These are phyloP conservation scores for Drosophila littoralis DNA, from an alignment of 1,140 invertebrate species.

Conservation along the genomic window DNA sequence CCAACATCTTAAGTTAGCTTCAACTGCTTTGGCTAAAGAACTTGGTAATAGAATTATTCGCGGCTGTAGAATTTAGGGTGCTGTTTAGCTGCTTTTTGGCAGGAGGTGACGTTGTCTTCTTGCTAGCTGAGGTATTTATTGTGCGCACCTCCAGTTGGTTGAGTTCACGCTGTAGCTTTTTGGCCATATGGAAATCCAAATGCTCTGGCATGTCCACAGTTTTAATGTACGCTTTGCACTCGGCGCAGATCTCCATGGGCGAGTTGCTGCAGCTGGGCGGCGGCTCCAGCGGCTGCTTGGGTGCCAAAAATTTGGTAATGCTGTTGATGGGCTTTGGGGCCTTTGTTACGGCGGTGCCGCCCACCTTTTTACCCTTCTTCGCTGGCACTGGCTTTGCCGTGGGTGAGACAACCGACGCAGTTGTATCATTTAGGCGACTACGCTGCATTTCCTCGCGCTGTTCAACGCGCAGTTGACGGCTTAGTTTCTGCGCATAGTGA, in stretches of 20 bases:
- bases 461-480: slow-evolving; percentile 85
- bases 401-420: not conserved
- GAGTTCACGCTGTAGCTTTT: slow-evolving; percentile 85
- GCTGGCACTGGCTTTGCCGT: slow-evolving; percentile 30
- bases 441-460: slow-evolving; percentile 66
- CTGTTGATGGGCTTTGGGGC: slow-evolving; percentile 26
- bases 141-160: slow-evolving; percentile 68
- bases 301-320: slow-evolving; percentile 63
- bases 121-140: slow-evolving; percentile 24
- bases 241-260: slow-evolving; percentile 85
- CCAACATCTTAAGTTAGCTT: not conserved
- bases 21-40: slow-evolving; percentile 72
- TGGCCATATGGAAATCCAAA: slow-evolving; percentile 89
- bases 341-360: not conserved
- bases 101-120: slow-evolving; percentile 42
- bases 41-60: slow-evolving; percentile 67
- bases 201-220: slow-evolving; percentile 87
- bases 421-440: slow-evolving; percentile 24
- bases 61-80: slow-evolving; percentile 32
- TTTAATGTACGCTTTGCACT: slow-evolving; percentile 87
- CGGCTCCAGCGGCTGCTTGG: slow-evolving; percentile 27
- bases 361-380: slow-evolving; percentile 51
- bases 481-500: slow-evolving; percentile 87
- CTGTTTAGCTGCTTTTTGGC: slow-evolving; percentile 51
- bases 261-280: slow-evolving; percentile 38